phyloP scores from a whole-genome alignment of 2,888 invertebrate genomes.

The Rhorus exstirpatorius region DNA sequence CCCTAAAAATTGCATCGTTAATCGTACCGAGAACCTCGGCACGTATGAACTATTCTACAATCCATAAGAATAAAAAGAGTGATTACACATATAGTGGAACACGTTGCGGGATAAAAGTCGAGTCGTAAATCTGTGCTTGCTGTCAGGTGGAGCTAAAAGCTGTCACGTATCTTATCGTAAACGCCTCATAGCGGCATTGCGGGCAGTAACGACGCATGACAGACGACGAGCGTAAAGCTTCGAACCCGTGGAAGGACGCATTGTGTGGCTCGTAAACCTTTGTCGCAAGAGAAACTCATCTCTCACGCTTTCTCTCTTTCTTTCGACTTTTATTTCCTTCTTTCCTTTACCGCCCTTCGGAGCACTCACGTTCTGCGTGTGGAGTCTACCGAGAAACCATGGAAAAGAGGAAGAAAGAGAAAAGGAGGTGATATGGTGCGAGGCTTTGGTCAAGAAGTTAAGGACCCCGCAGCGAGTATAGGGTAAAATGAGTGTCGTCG shows the following conservation, averaged over 20 bases:
- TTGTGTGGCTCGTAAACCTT: slow-evolving; percentile 78
- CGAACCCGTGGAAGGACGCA: slow-evolving; percentile 72
- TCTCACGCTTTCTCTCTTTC: slow-evolving; percentile 30
- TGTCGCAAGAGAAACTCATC: slow-evolving; percentile 63
- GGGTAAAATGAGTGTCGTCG: slow-evolving; percentile 48
- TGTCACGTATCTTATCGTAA: slow-evolving; percentile 84
- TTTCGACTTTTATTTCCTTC: slow-evolving; percentile 49
- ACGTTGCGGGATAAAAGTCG: slow-evolving; percentile 50
- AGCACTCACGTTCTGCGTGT: slow-evolving; percentile 59
- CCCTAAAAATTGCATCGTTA: slow-evolving; percentile 9
- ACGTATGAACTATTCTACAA: neutral
- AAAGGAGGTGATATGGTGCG: slow-evolving; percentile 38
- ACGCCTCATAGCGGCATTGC: slow-evolving; percentile 83
- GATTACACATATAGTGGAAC: slow-evolving; percentile 41
- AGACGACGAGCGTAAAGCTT: slow-evolving; percentile 80
- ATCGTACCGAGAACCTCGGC: slow-evolving; percentile 10
- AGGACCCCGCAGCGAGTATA: slow-evolving; percentile 2
- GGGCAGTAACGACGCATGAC: slow-evolving; percentile 83
- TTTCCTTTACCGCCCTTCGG: slow-evolving; percentile 72
- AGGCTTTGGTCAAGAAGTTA: slow-evolving; percentile 43
- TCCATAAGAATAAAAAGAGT: slow-evolving; percentile 39
- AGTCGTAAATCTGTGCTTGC: slow-evolving; percentile 78
- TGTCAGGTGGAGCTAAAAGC: slow-evolving; percentile 79
- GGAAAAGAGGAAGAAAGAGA: slow-evolving; percentile 31
- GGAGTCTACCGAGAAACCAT: slow-evolving; percentile 2